These are phyloP conservation scores for Plutella xylostella DNA, from an alignment of 2,888 invertebrate genomes.

Conservation along the genomic window DNA sequence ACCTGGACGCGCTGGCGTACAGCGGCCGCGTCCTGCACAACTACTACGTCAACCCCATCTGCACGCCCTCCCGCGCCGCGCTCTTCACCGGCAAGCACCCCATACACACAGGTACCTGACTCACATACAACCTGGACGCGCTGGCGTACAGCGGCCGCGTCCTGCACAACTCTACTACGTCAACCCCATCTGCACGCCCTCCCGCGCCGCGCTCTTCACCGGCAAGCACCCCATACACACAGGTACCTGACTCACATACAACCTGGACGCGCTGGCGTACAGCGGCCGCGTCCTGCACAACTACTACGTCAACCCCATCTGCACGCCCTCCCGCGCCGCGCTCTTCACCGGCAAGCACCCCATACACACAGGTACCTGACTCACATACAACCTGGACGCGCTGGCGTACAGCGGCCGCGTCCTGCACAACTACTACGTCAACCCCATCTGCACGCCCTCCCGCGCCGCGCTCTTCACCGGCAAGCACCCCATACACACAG, in stretches of 20 bases:
- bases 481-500: slow-evolving; percentile 90
- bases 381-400: slow-evolving; percentile 93
- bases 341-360: slow-evolving; percentile 94
- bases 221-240: slow-evolving; percentile 93
- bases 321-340: slow-evolving; percentile 90
- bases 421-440: slow-evolving; percentile 88
- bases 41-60: slow-evolving; percentile 92
- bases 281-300: slow-evolving; percentile 86
- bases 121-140: too few relatives aligned
- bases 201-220: slow-evolving; percentile 89
- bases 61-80: slow-evolving; percentile 90
- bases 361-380: slow-evolving; percentile 86
- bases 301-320: slow-evolving; percentile 92
- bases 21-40: slow-evolving; percentile 86
- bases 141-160: slow-evolving; percentile 87
- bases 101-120: slow-evolving; percentile 86
- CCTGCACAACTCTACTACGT: slow-evolving; percentile 90
- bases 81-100: slow-evolving; percentile 94
- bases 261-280: slow-evolving; percentile 89
- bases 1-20: slow-evolving; percentile 89
- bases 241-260: too few relatives aligned
- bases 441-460: slow-evolving; percentile 93
- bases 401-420: slow-evolving; percentile 87
- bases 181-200: slow-evolving; percentile 91
- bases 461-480: slow-evolving; percentile 91